Evolutionary conservation across 2,113 vertebrate genomes (phyloP).

Genomic region (Neolamprologus variostigma): DNA sequence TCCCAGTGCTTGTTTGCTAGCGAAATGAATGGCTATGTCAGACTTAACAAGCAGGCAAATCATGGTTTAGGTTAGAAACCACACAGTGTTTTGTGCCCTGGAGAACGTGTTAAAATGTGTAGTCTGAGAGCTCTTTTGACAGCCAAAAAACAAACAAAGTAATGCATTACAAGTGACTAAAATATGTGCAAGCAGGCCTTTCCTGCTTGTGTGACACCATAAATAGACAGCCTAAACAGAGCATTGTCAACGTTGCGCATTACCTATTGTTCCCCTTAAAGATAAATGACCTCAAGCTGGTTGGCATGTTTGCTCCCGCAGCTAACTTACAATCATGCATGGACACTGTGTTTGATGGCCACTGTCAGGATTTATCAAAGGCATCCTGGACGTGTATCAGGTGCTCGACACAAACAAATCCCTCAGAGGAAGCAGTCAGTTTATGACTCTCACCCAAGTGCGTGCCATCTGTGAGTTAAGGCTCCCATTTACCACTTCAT

Average conservation of each 20-base stretch:
- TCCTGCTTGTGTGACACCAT: background rate
- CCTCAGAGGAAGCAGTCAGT: background rate
- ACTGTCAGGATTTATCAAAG: constrained; percentile 8
- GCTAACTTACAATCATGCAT: background rate
- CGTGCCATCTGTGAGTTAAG: constrained; percentile 28
- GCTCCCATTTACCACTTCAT: constrained; percentile 18
- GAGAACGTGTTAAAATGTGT: background rate
- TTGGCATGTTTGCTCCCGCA: background rate
- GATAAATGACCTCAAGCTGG: background rate
- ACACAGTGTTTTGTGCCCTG: background rate
- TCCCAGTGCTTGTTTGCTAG: background rate
- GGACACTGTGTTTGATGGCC: background rate
- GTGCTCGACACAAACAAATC: constrained; percentile 19
- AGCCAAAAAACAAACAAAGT: background rate
- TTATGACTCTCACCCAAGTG: constrained; percentile 26
- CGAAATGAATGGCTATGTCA: background rate
- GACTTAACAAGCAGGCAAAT: background rate
- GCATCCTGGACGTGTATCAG: background rate
- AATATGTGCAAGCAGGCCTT: background rate
- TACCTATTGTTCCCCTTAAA: background rate
- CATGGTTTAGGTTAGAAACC: background rate
- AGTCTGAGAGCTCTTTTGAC: background rate
- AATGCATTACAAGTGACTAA: background rate
- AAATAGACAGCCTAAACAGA: background rate
- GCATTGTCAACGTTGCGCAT: background rate